Conservation (phyloP, 2,888 invertebrate genomes). For the Argynnis bischoffii region DNA sequence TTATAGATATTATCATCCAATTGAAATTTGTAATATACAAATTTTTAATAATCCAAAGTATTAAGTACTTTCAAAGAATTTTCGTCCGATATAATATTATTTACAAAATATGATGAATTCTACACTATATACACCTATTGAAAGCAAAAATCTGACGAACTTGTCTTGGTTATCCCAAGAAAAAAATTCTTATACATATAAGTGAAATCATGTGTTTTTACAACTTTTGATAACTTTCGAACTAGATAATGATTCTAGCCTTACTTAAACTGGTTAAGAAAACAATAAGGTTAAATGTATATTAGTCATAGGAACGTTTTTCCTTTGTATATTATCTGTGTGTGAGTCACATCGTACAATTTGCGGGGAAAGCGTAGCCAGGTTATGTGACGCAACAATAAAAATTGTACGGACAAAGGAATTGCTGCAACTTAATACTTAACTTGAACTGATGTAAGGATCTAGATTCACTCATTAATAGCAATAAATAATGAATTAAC, state of each 20-base stretch:
- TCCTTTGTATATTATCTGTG: conserved; percentile 55
- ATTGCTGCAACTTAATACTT: conserved; percentile 61
- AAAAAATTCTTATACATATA: too few relatives aligned
- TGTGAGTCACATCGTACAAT: conserved; percentile 66
- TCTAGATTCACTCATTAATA: conserved; percentile 60
- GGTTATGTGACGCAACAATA: conserved; percentile 74
- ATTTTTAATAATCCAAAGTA: too few relatives aligned
- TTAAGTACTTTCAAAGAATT: too few relatives aligned
- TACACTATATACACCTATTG: too few relatives aligned
- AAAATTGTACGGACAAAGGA: conserved; percentile 78
- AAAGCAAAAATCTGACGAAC: too few relatives aligned
- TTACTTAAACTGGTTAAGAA: conserved; percentile 26
- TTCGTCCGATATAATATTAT: too few relatives aligned
- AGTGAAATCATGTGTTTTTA: not conserved
- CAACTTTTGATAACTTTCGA: conserved; percentile 46
- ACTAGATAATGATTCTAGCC: conserved; percentile 32
- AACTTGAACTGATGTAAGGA: conserved; percentile 57
- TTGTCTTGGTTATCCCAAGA: too few relatives aligned
- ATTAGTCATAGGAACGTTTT: conserved; percentile 61
- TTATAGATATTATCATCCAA: too few relatives aligned
- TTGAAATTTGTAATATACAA: too few relatives aligned
- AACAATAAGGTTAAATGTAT: conserved; percentile 45
- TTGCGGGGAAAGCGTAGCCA: conserved; percentile 75
- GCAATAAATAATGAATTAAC: conserved; percentile 44
- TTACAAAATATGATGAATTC: too few relatives aligned